phyloP scores from a whole-genome alignment of 1,140 invertebrate species.

The Trialeurodes vaporariorum region DNA sequence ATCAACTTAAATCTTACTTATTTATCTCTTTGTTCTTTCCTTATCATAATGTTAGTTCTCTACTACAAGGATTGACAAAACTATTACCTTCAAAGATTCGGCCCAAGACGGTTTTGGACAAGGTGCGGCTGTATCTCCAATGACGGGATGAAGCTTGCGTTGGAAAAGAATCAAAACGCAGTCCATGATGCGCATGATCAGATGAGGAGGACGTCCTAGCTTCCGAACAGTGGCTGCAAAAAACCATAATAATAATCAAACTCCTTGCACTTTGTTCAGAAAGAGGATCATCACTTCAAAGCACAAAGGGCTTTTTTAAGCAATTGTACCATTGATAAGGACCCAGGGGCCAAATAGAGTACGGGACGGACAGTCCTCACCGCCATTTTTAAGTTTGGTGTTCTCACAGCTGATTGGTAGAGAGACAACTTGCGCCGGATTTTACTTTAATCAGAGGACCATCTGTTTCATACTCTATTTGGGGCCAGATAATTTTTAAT shows the following conservation, averaged over 20 bases:
- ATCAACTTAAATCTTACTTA: constrained; percentile 7
- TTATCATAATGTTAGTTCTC: not conserved
- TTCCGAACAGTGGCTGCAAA: constrained; percentile 78
- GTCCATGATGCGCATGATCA: constrained; percentile 98
- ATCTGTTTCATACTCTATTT: not conserved
- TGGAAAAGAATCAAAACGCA: constrained; percentile 89
- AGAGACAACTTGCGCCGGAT: too few relatives aligned
- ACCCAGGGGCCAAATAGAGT: not conserved
- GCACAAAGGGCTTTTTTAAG: too few relatives aligned
- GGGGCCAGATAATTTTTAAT: not conserved
- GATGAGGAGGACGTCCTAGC: constrained; percentile 82
- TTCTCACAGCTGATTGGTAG: not conserved
- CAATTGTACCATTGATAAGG: too few relatives aligned
- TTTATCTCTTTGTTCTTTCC: not conserved
- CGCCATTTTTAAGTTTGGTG: not conserved
- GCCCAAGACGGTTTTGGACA: constrained; percentile 91
- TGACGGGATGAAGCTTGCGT: constrained; percentile 66
- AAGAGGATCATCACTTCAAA: too few relatives aligned
- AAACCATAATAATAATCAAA: too few relatives aligned
- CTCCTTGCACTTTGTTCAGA: too few relatives aligned
- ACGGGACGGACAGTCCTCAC: not conserved
- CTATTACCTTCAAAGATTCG: constrained; percentile 76
- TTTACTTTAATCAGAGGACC: too few relatives aligned
- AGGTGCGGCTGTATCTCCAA: constrained; percentile 62
- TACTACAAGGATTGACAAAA: not conserved